A percentile compares a stretch with the other conserved stretches of the same genome.
phyloP scores from a whole-genome alignment of 2,113 vertebrate genomes.

The Dasyurus viverrinus region DNA sequence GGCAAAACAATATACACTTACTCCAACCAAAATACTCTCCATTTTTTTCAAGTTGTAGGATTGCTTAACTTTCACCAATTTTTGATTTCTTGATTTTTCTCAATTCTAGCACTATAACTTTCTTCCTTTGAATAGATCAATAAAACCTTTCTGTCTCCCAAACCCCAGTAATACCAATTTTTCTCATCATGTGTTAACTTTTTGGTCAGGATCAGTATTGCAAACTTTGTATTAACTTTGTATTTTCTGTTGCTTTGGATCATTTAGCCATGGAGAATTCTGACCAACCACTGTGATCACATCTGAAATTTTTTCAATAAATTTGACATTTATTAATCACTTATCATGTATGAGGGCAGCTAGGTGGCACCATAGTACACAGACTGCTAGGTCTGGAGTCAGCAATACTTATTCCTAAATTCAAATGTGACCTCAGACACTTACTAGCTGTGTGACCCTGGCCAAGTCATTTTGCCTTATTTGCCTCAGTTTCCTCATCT shows the following conservation, averaged over 20 bases:
- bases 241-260: slow-evolving; percentile 15
- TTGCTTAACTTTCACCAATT: background rate
- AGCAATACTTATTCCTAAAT: background rate
- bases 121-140: background rate
- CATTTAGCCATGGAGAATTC: slow-evolving; percentile 6
- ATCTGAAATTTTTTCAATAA: background rate
- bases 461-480: background rate
- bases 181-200: background rate
- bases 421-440: background rate
- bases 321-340: slow-evolving; percentile 2
- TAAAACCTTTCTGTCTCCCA: background rate
- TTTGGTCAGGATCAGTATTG: background rate
- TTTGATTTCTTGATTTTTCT: background rate
- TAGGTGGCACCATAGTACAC: background rate
- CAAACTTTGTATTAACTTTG: background rate
- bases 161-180: background rate
- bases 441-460: background rate
- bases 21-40: background rate
- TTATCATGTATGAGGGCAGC: background rate
- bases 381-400: background rate
- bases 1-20: background rate
- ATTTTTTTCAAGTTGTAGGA: slow-evolving; percentile 5
- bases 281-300: background rate
- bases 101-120: background rate
- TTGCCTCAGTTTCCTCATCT: background rate